Percentiles rank a stretch among this genome's conserved stretches.
phyloP scores from a whole-genome alignment of 2,797 vertebrate species.

The Notamacropus eugenii region DNA sequence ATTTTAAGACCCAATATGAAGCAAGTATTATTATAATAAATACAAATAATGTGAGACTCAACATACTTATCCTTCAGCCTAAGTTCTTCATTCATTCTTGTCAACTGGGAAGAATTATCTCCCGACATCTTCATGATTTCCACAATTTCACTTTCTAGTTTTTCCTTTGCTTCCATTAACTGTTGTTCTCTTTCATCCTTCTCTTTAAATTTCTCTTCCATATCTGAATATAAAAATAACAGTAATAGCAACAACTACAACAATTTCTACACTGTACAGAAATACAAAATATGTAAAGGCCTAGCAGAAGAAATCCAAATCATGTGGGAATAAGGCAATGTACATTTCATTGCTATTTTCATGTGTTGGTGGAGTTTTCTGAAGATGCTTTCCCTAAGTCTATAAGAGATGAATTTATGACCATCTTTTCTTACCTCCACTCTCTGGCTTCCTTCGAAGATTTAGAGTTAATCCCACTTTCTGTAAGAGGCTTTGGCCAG shows the following conservation, averaged over 20 bases:
- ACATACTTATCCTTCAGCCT: slow-evolving; percentile 92
- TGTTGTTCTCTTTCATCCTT: slow-evolving; percentile 91
- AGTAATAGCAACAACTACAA: not conserved
- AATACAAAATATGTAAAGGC: not conserved
- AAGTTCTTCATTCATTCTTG: slow-evolving; percentile 94
- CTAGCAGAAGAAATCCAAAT: not conserved
- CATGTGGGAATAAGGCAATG: not conserved
- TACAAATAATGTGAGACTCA: fast-evolving
- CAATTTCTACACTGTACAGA: not conserved
- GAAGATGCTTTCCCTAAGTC: not conserved
- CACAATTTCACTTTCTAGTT: slow-evolving; percentile 93
- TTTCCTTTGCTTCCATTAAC: slow-evolving; percentile 91
- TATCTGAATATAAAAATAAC: slow-evolving; percentile 81
- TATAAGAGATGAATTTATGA: not conserved
- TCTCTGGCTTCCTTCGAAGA: not conserved
- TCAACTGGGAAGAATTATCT: slow-evolving; percentile 94
- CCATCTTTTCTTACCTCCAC: not conserved
- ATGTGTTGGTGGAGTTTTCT: not conserved
- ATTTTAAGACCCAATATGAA: too few species aligned
- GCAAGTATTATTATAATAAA: not conserved
- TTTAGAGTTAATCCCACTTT: not conserved
- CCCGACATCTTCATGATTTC: slow-evolving; percentile 96
- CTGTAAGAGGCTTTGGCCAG: not conserved
- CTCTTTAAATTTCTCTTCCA: slow-evolving; percentile 91
- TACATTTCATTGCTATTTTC: not conserved